These are phyloP conservation scores for Leiothrix lutea DNA, from an alignment of 2,113 vertebrate genomes.

Conservation along the genomic window DNA sequence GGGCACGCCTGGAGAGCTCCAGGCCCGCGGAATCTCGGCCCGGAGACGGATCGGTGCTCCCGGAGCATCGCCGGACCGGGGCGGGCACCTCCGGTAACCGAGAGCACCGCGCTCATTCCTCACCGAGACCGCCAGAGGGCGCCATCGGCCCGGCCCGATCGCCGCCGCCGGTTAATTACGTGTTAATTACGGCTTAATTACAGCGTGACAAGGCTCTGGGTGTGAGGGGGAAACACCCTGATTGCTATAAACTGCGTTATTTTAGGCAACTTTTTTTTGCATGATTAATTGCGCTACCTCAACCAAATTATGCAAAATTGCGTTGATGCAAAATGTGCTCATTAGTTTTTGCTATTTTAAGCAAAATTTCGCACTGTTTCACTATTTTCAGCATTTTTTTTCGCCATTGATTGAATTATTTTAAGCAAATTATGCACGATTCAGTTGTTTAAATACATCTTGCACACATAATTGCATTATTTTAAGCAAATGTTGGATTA, in stretches of 20 bases:
- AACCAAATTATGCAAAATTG: not conserved
- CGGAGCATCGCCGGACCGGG: not conserved
- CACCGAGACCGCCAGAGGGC: not conserved
- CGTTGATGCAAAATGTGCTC: not conserved
- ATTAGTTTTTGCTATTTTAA: not conserved
- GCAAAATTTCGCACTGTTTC: not conserved
- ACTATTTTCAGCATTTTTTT: not conserved
- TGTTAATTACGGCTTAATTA: not conserved
- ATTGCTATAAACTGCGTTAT: not conserved
- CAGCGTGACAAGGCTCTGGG: not conserved
- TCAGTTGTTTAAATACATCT: not conserved
- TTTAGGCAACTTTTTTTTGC: not conserved
- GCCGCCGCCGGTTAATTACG: not conserved
- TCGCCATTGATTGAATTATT: not conserved
- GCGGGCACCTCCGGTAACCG: not conserved
- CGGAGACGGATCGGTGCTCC: not conserved
- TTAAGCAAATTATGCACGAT: not conserved
- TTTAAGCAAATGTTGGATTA: not conserved
- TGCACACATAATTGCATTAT: not conserved
- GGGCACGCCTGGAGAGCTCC: not conserved
- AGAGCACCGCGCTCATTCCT: not conserved
- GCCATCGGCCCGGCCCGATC: not conserved
- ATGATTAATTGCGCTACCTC: not conserved
- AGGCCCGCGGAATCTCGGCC: accelerated
- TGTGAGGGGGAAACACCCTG: not conserved